Percentiles rank a stretch among this genome's conserved stretches.
phyloP scores from a whole-genome alignment of 2,888 invertebrate genomes.

The Callosobruchus maculatus region DNA sequence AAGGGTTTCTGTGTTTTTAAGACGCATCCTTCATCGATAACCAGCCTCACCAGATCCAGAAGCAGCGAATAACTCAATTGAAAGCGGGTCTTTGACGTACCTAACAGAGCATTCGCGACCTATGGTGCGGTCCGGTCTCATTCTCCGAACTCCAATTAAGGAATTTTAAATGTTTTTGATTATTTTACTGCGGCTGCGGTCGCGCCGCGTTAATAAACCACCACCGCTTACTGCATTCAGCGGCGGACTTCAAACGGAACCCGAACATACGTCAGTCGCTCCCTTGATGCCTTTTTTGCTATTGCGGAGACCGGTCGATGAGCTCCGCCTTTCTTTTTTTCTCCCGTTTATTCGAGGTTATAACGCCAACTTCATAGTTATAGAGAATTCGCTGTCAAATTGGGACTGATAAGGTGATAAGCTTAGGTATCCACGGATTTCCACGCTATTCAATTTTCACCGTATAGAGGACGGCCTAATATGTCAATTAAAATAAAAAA shows the following conservation, averaged over 20 bases:
- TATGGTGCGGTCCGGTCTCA: slow-evolving; percentile 8
- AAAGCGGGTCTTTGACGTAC: slow-evolving; percentile 30
- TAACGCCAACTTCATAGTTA: too few relatives aligned
- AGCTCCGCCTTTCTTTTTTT: neutral
- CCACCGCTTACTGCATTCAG: slow-evolving; percentile 27
- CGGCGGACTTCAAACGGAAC: slow-evolving; percentile 32
- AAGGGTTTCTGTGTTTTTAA: too few relatives aligned
- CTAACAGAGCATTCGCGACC: slow-evolving; percentile 35
- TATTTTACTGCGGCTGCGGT: slow-evolving; percentile 24
- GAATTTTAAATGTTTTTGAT: slow-evolving; percentile 41
- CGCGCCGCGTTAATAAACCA: slow-evolving; percentile 36
- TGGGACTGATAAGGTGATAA: too few relatives aligned
- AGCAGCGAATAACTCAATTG: slow-evolving; percentile 37
- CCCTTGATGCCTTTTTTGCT: slow-evolving; percentile 14
- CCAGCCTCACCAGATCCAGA: slow-evolving; percentile 31
- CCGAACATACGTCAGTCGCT: slow-evolving; percentile 14
- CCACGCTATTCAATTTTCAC: too few relatives aligned
- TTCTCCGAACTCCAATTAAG: slow-evolving; percentile 40
- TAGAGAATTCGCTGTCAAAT: too few relatives aligned
- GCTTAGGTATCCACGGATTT: too few relatives aligned
- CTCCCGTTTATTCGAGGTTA: neutral
- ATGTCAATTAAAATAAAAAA: too few relatives aligned
- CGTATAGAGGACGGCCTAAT: too few relatives aligned
- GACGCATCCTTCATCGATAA: slow-evolving; percentile 31
- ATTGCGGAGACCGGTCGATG: neutral